Evolutionary conservation across 1,140 invertebrate species (phyloP), one percentile per base, ranked within the genome.

Genomic region (Brachionus manjavacas): DNA sequence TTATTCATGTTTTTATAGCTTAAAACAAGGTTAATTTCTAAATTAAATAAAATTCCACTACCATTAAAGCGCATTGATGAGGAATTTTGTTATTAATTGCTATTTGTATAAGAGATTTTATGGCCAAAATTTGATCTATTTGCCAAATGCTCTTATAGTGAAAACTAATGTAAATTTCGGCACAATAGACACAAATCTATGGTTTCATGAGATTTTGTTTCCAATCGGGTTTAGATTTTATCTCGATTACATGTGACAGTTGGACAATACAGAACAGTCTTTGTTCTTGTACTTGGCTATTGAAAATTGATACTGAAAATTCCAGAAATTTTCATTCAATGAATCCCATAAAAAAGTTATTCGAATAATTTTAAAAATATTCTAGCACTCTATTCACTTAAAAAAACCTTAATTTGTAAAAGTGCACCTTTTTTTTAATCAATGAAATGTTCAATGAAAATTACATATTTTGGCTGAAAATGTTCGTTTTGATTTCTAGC

Each of bases 1-100:
- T 60, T 23, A 60, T 60, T 60, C 52, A 31, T 39, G 66, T 31
- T 39, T 41, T 41, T 41, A 72, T 41, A 72, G 39, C n/a, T 41
- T 72, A 72, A 72, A 72, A 72, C 68, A 72, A 72, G 68, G 68
- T 39, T 72, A 72, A 72, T 72, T 39, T 72, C 35, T 72, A 20
- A 23, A 72, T 39, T 41, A 72, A 72, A 72, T 39, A 72, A 41
- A 72, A 72, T 72, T 72, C 68, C 68, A 72, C 68, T 72, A 39
- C 14, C 39, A 31, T 66, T 52, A n/a, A 52, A 52, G 46, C 46
- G 60, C 60, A 66, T 68, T 31, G 66, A 68, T 68, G 11, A 72
- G 31, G 68, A 72, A 72, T 72, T 72, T 72, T 72, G 16, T 16
- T 72, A 31, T 68, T 68, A 68, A 72, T 72, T 72, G 39, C 31